Base-by-base conservation (phyloP, 2,797 vertebrate species). In the Remorina albescens region DNA sequence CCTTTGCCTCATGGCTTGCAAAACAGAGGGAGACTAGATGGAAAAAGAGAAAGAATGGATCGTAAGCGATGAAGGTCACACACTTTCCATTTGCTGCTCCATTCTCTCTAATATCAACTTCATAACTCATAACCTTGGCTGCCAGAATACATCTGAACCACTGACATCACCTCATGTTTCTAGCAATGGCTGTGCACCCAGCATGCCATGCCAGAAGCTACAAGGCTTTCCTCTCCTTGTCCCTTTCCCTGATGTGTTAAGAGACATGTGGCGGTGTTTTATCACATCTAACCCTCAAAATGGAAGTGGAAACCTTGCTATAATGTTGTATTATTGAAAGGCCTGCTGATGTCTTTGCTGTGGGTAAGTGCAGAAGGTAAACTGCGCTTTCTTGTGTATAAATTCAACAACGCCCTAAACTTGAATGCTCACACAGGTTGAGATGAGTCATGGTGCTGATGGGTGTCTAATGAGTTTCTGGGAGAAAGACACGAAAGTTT, bases 51-150 rank as follows among this genome's bases (percentile, higher is more conserved):
- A 63, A 59, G 61, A 81, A 83, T 50, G 71, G 72, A 76, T 63
- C 55, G 81, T 66, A 67, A 84, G 70, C 39, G 76, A 88, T 89
- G 88, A 92, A 93, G 91, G 92, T 92, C 89, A 85, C 36, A 56
- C 64, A 51, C 83, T 89, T 89, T 72, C 80, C 75, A 82, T 73
- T 85, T 74, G 15, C 74, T 58, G 53, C 76, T 76, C 60, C 50
- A 61, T n/a, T 63, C 51, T 67, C 66, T 86, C 69, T 78, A 67
- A 84, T 78, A 73, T 84, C 74, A 87, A 72, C 83, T 88, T 90
- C 66, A 83, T 84, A 88, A 87, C 77, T 80, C 81, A 36, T 67
- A 78, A 84, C 82, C 86, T 87, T 81, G 76, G 71, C 80, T 73
- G 71, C 72, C 67, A 77, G 54, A 70, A 53, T 68, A 62, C 57